phyloP scores from a whole-genome alignment of 2,113 vertebrate genomes.

The Malaclemys terrapin region DNA sequence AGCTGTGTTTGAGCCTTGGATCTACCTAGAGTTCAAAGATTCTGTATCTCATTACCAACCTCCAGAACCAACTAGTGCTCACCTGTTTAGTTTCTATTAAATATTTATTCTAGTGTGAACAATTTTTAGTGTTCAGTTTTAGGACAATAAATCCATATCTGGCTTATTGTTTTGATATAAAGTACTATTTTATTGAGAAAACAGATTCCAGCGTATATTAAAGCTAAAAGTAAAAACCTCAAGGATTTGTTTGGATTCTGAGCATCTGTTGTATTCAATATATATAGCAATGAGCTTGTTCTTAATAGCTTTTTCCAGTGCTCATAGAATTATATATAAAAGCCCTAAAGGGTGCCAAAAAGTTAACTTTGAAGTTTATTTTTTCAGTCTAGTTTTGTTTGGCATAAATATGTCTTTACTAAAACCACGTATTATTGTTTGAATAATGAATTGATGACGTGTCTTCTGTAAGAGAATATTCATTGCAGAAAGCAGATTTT shows the following conservation, averaged over 20 bases:
- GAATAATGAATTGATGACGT: not conserved
- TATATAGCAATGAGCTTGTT: not conserved
- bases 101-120: not conserved
- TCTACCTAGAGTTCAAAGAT: not conserved
- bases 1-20: not conserved
- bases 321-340: not conserved
- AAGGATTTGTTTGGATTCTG: not conserved
- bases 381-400: not conserved
- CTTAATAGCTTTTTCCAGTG: fast-evolving
- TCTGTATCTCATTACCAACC: not conserved
- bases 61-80: not conserved
- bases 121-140: not conserved
- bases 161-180: fast-evolving
- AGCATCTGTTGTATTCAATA: not conserved
- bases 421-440: not conserved
- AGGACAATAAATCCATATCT: not conserved
- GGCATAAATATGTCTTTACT: not conserved
- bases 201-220: not conserved
- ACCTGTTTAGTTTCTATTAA: not conserved
- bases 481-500: not conserved
- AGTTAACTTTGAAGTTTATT: not conserved
- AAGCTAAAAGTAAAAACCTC: not conserved
- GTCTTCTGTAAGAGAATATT: not conserved
- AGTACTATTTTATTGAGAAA: not conserved
- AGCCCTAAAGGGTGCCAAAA: not conserved